Evolutionary conservation across 2,888 invertebrate species (phyloP), one percentile per base, ranked within the genome.

Genomic region (Parnassius orleans): DNA sequence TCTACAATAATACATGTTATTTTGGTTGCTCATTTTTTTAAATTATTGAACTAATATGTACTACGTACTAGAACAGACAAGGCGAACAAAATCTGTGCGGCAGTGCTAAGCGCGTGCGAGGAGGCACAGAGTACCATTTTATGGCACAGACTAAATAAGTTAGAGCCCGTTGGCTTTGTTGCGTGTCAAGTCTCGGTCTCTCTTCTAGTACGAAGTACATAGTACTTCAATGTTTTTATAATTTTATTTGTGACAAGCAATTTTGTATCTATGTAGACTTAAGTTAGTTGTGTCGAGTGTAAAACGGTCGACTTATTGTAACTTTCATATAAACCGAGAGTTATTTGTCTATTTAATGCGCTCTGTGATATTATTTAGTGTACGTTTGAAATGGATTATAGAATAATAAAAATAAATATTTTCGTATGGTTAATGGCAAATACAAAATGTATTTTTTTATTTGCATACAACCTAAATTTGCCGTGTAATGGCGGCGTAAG

Each of bases 361-460:
- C 48, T 60, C 60, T 60, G 54, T 60, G 60, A 60, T 60, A 60
- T 58, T 59, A 53, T 53, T 52, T 53, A 53, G 53, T 44, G 33
- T 42, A 59, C 53, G 58, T n/a, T 24, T 43, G 47, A 50, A 60
- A 54, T 19, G 43, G 10, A 24, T 50, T 19, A 48, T 14, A 9
- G 12, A 55, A 60, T 48, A 50, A 74, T 33, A 33, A 7, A 33
- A 33, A 33, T 33, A 33, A 33, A 33, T 33, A 77, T 60, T 57
- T 65, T 60, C 41, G 12, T 55, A 76, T 69, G 79, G 79, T 80
- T 73, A 68, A 71, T 72, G 76, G 76, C 74, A 67, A 33, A 54
- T n/a, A n/a, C 19, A 19, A 19, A 19, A 19, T 53, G 24, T 12
- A 52, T 72, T 71, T 70, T 66, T 71, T 60, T 46, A 33, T 54